Evolutionary conservation across 2,113 vertebrate species (phyloP), one percentile per base, ranked within the genome.

Genomic region (Hepsetus odoe): DNA sequence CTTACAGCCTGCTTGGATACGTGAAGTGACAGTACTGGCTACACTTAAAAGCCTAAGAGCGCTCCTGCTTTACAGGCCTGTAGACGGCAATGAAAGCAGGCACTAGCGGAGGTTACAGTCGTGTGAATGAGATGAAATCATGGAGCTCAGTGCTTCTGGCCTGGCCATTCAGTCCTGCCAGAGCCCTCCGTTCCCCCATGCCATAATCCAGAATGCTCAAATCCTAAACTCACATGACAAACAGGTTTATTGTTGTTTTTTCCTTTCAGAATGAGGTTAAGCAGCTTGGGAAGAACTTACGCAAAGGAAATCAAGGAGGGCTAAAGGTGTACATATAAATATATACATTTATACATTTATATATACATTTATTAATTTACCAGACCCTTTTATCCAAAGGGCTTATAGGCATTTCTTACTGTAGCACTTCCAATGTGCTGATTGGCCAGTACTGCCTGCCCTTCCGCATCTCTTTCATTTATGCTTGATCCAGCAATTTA

Each of bases 51-150:
- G 44, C 61, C 53, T 32, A 70, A 59, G 75, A 72, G 64, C 68
- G 42, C 76, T 74, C 49, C 70, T 79, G 72, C 42, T 72, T 74
- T 78, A 69, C 61, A 77, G 66, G 77, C 74, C 64, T 76, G 40
- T 40, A 8, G 64, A 76, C 64, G 67, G 42, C 26, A 59, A 67
- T 79, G 28, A 85, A 84, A 82, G 71, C 72, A 80, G 83, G 76
- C 81, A 79, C 76, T 85, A 84, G 72, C 56, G 18, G 16, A 42
- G 44, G 55, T 38, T 78, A 35, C 68, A 79, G 32, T 72, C 35
- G 20, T 44, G 61, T 65, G 72, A 44, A 6, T 5, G 18, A 53
- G 18, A 70, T 28, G 49, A 62, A 68, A 76, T 51, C 49, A 61
- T n/a, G 30, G 33, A 49, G 35, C 55, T 71, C 7, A 44, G 30